phyloP scores from a whole-genome alignment of 1,140 invertebrate species.

The Drosophila sulfurigaster region DNA sequence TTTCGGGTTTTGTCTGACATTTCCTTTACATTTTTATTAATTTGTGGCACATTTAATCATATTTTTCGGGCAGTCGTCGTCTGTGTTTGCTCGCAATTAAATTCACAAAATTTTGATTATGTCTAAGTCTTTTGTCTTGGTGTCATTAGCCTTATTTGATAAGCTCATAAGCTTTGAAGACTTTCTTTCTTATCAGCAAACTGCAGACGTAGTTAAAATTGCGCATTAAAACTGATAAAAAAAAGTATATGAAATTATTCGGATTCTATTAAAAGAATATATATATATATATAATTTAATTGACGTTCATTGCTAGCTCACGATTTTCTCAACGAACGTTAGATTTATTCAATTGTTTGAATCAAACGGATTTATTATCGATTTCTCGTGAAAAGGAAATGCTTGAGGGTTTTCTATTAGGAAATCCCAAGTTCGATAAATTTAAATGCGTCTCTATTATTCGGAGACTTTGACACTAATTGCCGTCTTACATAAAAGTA shows the following conservation, averaged over 20 bases:
- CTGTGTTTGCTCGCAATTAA: conserved; percentile 15
- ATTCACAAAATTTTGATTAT: conserved; percentile 1
- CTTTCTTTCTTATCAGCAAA: conserved; percentile 24
- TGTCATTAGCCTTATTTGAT: not conserved
- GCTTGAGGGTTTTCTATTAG: not conserved
- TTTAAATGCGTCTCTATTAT: not conserved
- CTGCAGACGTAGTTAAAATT: not conserved
- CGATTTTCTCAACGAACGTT: conserved; percentile 39
- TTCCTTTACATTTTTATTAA: conserved; percentile 17
- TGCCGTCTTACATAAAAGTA: not conserved
- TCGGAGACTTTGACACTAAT: not conserved
- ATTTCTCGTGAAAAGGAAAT: conserved; percentile 66
- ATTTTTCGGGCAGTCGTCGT: not conserved
- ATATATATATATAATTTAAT: conserved; percentile 24
- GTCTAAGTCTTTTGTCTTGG: not conserved
- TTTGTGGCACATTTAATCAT: conserved; percentile 37
- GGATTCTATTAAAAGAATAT: conserved; percentile 7
- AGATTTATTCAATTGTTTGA: conserved; percentile 32
- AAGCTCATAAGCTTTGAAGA: not conserved
- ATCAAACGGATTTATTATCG: conserved; percentile 16
- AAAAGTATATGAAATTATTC: not conserved
- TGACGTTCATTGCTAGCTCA: conserved; percentile 35
- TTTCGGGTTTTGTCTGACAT: conserved; percentile 45
- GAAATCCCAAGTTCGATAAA: conserved; percentile 9
- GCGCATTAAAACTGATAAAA: not conserved